phyloP scores from a whole-genome alignment of 2,113 vertebrate species.

The Telmatochromis brachygnathus region DNA sequence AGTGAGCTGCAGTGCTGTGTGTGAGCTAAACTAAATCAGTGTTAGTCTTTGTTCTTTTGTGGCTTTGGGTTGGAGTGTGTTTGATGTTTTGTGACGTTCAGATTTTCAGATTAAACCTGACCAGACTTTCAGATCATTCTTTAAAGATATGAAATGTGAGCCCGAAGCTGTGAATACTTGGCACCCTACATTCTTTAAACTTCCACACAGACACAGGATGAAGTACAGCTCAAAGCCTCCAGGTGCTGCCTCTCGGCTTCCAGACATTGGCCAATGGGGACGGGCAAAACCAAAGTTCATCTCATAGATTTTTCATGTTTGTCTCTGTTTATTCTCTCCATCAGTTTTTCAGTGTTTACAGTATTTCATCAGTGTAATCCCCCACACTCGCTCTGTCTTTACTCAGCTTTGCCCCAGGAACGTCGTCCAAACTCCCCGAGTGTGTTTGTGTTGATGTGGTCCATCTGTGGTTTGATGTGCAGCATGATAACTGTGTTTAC shows the following conservation, averaged over 20 bases:
- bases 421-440: not conserved
- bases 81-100: not conserved
- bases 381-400: not conserved
- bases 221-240: not conserved
- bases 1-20: not conserved
- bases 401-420: not conserved
- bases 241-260: not conserved
- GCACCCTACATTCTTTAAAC: not conserved
- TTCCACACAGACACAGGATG: not conserved
- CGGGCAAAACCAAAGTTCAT: not conserved
- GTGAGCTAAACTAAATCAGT: not conserved
- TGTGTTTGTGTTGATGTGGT: not conserved
- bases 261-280: not conserved
- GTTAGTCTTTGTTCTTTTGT: not conserved
- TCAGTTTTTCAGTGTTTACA: not conserved
- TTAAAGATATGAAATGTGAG: not conserved
- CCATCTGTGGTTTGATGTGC: constrained; percentile 22
- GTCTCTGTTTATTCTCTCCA: not conserved
- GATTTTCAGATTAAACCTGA: not conserved
- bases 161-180: not conserved
- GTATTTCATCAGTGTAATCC: not conserved
- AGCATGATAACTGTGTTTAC: constrained; percentile 1
- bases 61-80: not conserved
- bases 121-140: not conserved
- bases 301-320: not conserved